Base-by-base conservation (phyloP, 1,140 invertebrate genomes). In the Halyomorpha halys region DNA sequence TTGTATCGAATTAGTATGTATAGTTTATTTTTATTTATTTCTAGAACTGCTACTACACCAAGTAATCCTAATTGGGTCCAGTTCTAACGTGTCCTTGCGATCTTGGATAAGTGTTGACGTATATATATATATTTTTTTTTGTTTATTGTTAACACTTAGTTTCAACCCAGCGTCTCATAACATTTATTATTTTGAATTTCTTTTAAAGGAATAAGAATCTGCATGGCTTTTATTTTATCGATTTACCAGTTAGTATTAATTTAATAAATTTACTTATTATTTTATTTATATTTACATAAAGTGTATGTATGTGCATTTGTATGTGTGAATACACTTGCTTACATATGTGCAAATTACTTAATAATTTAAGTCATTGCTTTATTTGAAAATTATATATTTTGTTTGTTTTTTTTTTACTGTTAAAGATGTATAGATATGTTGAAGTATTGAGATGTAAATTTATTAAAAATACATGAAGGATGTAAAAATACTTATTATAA, bases 51-150 rank as follows among this genome's bases (percentile, higher is more conserved):
- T 18, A 65, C 69, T 47, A 68, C 75, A 49, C 73, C 80, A 34
- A 74, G 77, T 64, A 85, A 83, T 72, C 77, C 81, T 44, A 83
- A 82, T 73, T 87, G 84, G 85, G 85, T 86, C 66, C 85, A 86
- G 72, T 86, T 86, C 75, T 87, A 84, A 81, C 15, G 18, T 56
- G 19, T n/a, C 23, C 14, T 25, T 19, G 21, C 23, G 14, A 56
- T 23, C 18, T 25, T 23, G 15, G 23, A 49, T 56, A 15, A 56
- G 23, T 49, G n/a, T 23, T 56, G 23, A 25, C 53, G 9, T 23
- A 23, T 56, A 56, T 23, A 56, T 56, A 23, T 49, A 19, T 49
- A 18, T 49, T 56, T 5, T 56, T 56, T 23, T 56, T 56, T 56
- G 53, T 56, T 56, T 56, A 25, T 56, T 56, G 53, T 56, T 56